These are phyloP conservation scores for Heptranchias perlo DNA, from an alignment of 2,113 vertebrate species.

Conservation along the genomic window DNA sequence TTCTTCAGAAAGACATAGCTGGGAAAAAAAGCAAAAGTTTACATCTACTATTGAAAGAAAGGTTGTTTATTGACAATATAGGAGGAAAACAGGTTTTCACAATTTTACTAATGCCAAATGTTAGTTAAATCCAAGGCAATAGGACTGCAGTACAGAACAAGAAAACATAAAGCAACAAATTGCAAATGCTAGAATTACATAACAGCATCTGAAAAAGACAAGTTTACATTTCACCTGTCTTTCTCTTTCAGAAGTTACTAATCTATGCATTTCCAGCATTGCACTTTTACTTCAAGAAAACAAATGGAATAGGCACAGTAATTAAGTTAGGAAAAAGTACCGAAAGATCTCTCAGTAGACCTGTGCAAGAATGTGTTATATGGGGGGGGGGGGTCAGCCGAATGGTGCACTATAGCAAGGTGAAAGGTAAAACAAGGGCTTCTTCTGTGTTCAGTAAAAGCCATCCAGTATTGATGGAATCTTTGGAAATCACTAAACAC, in stretches of 20 bases:
- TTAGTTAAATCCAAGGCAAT: not conserved
- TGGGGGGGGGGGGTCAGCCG: not conserved
- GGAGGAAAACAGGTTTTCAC: not conserved
- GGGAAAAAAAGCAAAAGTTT: not conserved
- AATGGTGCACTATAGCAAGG: not conserved
- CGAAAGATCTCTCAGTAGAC: not conserved
- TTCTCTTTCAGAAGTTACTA: not conserved
- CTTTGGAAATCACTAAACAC: not conserved
- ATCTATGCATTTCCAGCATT: not conserved
- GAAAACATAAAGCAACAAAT: not conserved
- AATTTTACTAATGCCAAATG: not conserved
- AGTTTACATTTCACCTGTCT: not conserved
- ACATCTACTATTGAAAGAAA: not conserved
- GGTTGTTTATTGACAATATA: not conserved
- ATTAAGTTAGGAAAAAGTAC: not conserved
- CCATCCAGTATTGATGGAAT: not conserved
- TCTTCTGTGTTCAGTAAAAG: not conserved
- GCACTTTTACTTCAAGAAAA: not conserved
- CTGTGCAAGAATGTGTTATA: not conserved
- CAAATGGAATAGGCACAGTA: not conserved
- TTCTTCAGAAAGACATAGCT: not conserved
- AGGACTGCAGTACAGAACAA: conserved; percentile 14
- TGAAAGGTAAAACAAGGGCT: not conserved
- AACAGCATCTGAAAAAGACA: not conserved
- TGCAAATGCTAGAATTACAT: conserved; percentile 10